Base-by-base conservation (phyloP, 2,888 invertebrate genomes). In the Ormyrus thymus region DNA sequence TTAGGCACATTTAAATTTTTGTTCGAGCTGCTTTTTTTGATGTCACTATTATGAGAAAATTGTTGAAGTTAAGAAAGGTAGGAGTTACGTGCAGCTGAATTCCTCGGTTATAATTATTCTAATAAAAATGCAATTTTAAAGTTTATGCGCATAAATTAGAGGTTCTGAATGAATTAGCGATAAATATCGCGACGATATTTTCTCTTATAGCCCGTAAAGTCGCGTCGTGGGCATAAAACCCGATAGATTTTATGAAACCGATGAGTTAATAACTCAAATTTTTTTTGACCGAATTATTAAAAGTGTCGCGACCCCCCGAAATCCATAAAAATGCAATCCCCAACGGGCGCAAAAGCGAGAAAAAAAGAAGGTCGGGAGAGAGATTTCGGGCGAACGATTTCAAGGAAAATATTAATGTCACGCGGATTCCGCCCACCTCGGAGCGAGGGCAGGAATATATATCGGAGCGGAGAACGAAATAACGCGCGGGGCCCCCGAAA, bases 331-430 rank as follows among this genome's bases (percentile, higher is more conserved):
- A 13, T 46, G 73, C 50, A 73, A 81, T 81, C 73, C 61, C 10
- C 69, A 74, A 70, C 78, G 71, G 74, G 46, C 79, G 61, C 66
- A 66, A 50, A 61, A 43, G 10, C 11, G 43, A 29, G 15, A 13
- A 56, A 15, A 55, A n/a, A 11, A 55, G 10, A 53, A 50, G 15
- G 56, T 0, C n/a, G 45, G 4, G 29, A 29, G 29, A 29, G 29
- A 29, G 7, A 10, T 11, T n/a, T n/a, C 50, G 58, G 9, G 64
- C 73, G 50, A 76, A 70, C 59, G 77, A 77, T 79, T 81, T 77
- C 79, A 81, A 48, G 55, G 79, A 81, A 81, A 81, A 79, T 81
- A 81, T 81, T 77, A 79, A 81, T 81, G 81, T 81, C 79, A 81
- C 79, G 71, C 29, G 62, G 53, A 79, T 74, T 74, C 76, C 79